Conservation (phyloP, 1,140 invertebrate genomes). For the Zaprionus vittiger region DNA sequence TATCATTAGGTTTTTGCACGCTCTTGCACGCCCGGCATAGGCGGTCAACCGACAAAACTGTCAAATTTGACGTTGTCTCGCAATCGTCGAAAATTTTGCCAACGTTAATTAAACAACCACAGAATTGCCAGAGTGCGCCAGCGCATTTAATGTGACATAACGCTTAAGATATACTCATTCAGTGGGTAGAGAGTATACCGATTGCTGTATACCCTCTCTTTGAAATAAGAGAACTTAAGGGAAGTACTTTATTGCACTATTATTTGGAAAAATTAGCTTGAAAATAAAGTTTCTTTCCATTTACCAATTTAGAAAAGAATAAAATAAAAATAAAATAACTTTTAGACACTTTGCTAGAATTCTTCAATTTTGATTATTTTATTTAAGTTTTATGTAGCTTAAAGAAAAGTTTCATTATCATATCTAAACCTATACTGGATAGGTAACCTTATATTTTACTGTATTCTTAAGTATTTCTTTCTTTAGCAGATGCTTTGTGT, state of each 20-base stretch:
- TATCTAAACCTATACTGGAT: no score
- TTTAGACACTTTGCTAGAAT: no score
- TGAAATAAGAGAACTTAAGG: background rate
- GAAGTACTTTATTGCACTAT: background rate
- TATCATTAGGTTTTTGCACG: slow-evolving; percentile 66
- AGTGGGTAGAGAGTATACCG: background rate
- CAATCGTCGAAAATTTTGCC: slow-evolving; percentile 45
- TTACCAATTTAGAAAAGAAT: no score
- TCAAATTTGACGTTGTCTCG: slow-evolving; percentile 58
- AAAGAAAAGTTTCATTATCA: no score
- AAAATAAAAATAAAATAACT: no score
- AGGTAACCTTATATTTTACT: no score
- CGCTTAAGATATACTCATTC: background rate
- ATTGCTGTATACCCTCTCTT: background rate
- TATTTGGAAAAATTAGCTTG: background rate
- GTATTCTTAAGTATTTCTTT: no score
- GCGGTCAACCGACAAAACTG: slow-evolving; percentile 68
- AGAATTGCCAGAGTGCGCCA: slow-evolving; percentile 29
- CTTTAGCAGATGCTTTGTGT: no score
- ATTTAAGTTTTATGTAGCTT: no score
- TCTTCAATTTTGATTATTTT: no score
- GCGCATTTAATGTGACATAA: slow-evolving; percentile 48
- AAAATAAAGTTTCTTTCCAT: no score
- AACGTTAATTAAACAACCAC: slow-evolving; percentile 38
- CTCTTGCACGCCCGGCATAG: slow-evolving; percentile 53